These are phyloP conservation scores for Erythrocercus mccallii DNA, from an alignment of 2,113 vertebrate genomes.

Conservation along the genomic window DNA sequence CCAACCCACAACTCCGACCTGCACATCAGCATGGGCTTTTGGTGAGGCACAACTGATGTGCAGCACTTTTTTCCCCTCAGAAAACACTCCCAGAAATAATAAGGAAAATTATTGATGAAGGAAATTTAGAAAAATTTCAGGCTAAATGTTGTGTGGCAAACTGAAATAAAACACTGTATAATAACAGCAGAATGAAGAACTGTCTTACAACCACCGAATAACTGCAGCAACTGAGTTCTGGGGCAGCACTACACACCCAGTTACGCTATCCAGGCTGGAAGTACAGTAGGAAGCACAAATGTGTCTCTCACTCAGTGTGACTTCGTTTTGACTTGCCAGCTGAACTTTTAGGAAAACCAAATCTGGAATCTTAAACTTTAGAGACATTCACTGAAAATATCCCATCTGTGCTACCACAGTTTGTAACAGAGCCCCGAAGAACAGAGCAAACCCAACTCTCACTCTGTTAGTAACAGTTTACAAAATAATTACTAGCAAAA, in stretches of 20 bases:
- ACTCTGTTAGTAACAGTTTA: not conserved
- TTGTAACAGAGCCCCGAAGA: not conserved
- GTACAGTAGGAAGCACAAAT: fast-evolving
- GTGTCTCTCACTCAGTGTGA: not conserved
- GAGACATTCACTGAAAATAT: not conserved
- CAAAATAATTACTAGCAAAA: not conserved
- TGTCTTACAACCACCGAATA: fast-evolving
- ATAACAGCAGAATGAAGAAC: not conserved
- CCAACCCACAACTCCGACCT: fast-evolving
- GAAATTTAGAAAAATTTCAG: not conserved
- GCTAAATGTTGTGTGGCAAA: not conserved
- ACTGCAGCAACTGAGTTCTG: fast-evolving
- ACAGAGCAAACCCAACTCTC: not conserved
- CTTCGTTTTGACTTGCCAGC: not conserved
- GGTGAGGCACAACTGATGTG: not conserved
- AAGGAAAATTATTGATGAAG: not conserved
- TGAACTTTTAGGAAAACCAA: not conserved
- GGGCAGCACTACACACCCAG: not conserved
- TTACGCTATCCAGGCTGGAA: not conserved
- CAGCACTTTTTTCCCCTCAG: not conserved
- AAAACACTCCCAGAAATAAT: not conserved
- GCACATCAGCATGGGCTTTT: not conserved
- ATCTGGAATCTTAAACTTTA: not conserved
- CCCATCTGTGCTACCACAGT: not conserved
- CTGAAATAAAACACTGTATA: not conserved